Evolutionary conservation across 2,888 invertebrate species (phyloP).

Genomic region (Caenorhabditis plicata): DNA sequence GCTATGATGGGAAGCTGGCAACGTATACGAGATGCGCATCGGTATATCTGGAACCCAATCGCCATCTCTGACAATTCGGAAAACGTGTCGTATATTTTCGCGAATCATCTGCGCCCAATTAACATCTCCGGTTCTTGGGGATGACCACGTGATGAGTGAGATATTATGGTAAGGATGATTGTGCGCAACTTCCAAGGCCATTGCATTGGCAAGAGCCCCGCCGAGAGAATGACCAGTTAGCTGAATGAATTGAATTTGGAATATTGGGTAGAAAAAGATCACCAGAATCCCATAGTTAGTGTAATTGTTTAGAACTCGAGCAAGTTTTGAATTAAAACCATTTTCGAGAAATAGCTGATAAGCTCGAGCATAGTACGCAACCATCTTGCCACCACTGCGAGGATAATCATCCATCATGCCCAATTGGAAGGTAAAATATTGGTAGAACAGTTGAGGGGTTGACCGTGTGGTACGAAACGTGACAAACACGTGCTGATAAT

Average conservation of each 20-base stretch:
- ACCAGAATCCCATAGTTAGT: constrained; percentile 20
- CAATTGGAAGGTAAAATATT: constrained; percentile 20
- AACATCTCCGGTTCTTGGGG: neutral
- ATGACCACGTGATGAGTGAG: neutral
- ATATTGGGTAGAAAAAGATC: no score
- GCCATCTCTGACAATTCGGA: constrained; percentile 32
- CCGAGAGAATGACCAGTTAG: constrained; percentile 1
- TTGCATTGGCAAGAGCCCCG: neutral
- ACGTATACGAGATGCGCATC: constrained; percentile 24
- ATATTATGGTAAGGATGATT: neutral
- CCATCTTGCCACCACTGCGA: constrained; percentile 25
- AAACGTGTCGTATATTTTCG: no score
- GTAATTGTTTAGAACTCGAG: constrained; percentile 5
- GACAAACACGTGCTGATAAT: constrained; percentile 15
- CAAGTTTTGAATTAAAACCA: constrained; percentile 20
- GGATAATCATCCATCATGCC: constrained; percentile 23
- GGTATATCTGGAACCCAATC: constrained; percentile 39
- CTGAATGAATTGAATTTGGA: no score
- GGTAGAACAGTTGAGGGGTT: constrained; percentile 11
- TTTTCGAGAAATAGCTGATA: constrained; percentile 22
- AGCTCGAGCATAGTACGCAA: constrained; percentile 16
- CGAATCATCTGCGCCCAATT: constrained; percentile 25
- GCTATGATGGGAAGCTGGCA: constrained; percentile 31
- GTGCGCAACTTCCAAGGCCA: neutral
- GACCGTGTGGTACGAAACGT: constrained; percentile 22